Percentiles rank a stretch among this genome's conserved stretches.
Evolutionary conservation across 2,888 invertebrate genomes (phyloP).

Genomic region (Rhaphigaster nebulosa): DNA sequence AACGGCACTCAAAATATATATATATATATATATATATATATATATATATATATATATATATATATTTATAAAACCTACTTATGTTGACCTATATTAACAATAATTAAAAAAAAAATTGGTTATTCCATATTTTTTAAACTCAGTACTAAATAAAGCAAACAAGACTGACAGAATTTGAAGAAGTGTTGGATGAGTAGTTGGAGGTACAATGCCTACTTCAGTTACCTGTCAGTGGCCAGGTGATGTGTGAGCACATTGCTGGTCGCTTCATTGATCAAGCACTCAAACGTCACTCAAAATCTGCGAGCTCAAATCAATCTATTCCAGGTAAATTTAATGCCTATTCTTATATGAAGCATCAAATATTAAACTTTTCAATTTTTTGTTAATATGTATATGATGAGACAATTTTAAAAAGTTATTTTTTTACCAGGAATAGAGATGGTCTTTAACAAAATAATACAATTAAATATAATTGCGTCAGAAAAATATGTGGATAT

Average conservation of each 20-base stretch:
- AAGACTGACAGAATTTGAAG: conserved; percentile 4
- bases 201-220: background rate
- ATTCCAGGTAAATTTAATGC: background rate
- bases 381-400: background rate
- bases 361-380: background rate
- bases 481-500: background rate
- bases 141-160: background rate
- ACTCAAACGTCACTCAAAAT: background rate
- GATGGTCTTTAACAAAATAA: background rate
- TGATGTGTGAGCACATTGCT: background rate
- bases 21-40: too few species aligned
- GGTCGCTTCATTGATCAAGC: background rate
- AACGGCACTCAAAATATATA: too few species aligned
- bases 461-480: background rate
- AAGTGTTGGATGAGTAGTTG: background rate
- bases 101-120: background rate
- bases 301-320: background rate
- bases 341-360: background rate
- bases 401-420: background rate
- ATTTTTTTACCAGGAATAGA: background rate
- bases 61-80: too few species aligned
- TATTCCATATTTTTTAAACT: background rate
- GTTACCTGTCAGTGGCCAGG: conserved; percentile 4
- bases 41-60: too few species aligned
- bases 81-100: too few species aligned